These are phyloP conservation scores for Lampris incognitus DNA, from an alignment of 2,113 vertebrate species.

Conservation along the genomic window DNA sequence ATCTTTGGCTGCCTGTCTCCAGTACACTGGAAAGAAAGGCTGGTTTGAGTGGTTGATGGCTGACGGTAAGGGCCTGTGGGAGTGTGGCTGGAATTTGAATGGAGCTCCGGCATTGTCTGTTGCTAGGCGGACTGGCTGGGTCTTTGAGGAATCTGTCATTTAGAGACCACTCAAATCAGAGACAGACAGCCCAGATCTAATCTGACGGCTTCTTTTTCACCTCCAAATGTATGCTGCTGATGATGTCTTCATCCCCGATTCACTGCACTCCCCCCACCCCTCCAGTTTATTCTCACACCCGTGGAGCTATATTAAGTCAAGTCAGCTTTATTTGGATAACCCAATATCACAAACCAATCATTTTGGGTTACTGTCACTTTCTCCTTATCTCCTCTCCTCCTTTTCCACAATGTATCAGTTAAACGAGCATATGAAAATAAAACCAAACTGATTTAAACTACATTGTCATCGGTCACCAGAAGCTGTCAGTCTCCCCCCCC, in stretches of 20 bases:
- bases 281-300: too few relatives aligned
- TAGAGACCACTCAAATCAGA: background rate
- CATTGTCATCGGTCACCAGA: too few relatives aligned
- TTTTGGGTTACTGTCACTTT: too few relatives aligned
- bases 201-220: slow-evolving; percentile 18
- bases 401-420: too few relatives aligned
- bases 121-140: slow-evolving; percentile 67
- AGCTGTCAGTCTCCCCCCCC: too few relatives aligned
- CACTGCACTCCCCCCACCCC: too few relatives aligned
- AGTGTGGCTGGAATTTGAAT: slow-evolving; percentile 67
- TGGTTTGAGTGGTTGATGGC: background rate
- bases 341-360: too few relatives aligned
- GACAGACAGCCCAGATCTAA: slow-evolving; percentile 1
- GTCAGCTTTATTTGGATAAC: too few relatives aligned
- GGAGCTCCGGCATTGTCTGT: slow-evolving; percentile 62
- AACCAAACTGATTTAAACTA: too few relatives aligned
- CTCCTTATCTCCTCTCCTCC: too few relatives aligned
- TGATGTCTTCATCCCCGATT: background rate
- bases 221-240: background rate
- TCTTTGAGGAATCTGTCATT: slow-evolving; percentile 65
- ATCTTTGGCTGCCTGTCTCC: background rate
- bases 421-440: too few relatives aligned
- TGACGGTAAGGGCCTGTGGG: background rate
- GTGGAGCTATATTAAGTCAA: background rate
- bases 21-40: slow-evolving; percentile 13